Percentiles rank a stretch among this genome's conserved stretches.
Conservation (phyloP, 2,888 invertebrate species). For the Drosophila buzzatii region DNA sequence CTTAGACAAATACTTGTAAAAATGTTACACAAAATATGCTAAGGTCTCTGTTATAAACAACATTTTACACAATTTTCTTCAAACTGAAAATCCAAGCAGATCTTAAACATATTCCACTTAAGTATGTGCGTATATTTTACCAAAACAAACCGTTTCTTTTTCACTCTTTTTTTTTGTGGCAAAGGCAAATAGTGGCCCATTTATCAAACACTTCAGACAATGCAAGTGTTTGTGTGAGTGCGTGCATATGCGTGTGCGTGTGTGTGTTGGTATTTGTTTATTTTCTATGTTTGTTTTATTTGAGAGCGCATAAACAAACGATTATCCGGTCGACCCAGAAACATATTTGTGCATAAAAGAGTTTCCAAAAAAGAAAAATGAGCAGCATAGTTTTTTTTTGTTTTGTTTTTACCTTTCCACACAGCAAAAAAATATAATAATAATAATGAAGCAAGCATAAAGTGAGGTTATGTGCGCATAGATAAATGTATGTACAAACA, state of each 20-base stretch:
- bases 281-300: slow-evolving; percentile 26
- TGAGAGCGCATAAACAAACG: slow-evolving; percentile 55
- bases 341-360: slow-evolving; percentile 45
- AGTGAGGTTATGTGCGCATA: slow-evolving; percentile 20
- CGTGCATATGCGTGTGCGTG: not conserved
- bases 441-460: slow-evolving; percentile 51
- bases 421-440: not conserved
- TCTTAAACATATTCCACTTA: not conserved
- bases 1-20: not conserved
- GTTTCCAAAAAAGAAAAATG: slow-evolving; percentile 27
- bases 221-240: slow-evolving; percentile 14
- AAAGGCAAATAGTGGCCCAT: slow-evolving; percentile 23
- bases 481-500: slow-evolving; percentile 1
- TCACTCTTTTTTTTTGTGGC: not conserved
- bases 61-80: not conserved
- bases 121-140: not conserved
- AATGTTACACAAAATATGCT: no score
- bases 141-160: slow-evolving; percentile 3
- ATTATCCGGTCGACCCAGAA: slow-evolving; percentile 59
- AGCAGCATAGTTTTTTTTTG: slow-evolving; percentile 39
- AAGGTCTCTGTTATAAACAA: no score
- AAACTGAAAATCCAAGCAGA: not conserved
- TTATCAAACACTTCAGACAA: slow-evolving; percentile 24
- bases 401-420: not conserved
- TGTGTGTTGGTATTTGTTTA: slow-evolving; percentile 8